Conservation (phyloP, 92 coral and sea anemone genomes). For the Epizoanthus scotinus region DNA sequence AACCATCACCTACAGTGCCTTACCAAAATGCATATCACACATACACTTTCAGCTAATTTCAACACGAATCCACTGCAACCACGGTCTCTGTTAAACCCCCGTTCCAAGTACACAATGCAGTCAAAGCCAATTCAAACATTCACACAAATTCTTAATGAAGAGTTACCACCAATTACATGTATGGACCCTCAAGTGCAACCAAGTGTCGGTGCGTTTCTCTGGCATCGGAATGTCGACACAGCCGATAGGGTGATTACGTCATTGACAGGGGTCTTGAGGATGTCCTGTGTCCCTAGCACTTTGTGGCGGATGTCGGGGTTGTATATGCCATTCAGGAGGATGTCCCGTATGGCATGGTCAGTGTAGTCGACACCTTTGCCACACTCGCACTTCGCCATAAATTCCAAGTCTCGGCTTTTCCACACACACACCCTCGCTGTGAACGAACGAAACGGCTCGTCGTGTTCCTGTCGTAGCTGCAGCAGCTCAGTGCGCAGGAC, state of each 20-base stretch:
- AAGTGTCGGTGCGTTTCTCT: not conserved
- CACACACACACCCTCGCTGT: constrained; percentile 55
- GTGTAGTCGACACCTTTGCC: constrained; percentile 59
- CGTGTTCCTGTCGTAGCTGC: constrained; percentile 58
- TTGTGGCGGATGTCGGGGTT: too few relatives aligned
- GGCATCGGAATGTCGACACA: constrained; percentile 54
- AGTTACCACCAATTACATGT: too few relatives aligned
- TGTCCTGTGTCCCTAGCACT: constrained; percentile 47
- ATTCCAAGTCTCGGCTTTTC: constrained; percentile 67
- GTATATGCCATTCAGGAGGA: constrained; percentile 54
- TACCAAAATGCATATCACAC: too few relatives aligned
- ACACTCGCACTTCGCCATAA: constrained; percentile 43
- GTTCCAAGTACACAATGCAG: too few relatives aligned
- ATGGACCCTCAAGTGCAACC: too few relatives aligned
- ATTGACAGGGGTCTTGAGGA: constrained; percentile 50
- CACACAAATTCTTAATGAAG: too few relatives aligned
- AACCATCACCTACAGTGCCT: too few relatives aligned
- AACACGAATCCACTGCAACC: too few relatives aligned
- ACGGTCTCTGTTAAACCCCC: too few relatives aligned
- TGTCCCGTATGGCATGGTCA: constrained; percentile 57
- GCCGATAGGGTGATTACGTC: too few relatives aligned
- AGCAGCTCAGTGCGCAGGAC: constrained; percentile 72
- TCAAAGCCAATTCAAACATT: too few relatives aligned
- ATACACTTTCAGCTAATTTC: too few relatives aligned
- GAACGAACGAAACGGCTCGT: constrained; percentile 58